Percentiles rank a stretch among this genome's conserved stretches.
Conservation (phyloP, 2,888 invertebrate genomes). For the Julus scanicus region DNA sequence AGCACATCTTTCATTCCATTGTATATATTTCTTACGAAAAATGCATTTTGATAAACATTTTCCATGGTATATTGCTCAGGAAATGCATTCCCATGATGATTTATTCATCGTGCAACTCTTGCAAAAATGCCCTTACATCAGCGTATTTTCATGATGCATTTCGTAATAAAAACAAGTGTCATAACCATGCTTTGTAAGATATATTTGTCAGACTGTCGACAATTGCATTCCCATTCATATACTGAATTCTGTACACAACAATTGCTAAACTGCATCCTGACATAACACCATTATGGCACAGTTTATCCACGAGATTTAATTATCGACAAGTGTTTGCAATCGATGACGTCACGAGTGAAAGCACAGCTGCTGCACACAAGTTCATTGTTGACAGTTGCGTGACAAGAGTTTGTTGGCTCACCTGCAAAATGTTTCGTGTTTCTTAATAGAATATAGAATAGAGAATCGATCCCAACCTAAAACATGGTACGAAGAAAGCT, state of each 20-base stretch:
- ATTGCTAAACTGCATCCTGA: not conserved
- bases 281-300: not conserved
- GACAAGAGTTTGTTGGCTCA: not conserved
- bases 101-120: no score
- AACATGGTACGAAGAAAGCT: not conserved
- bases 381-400: not conserved
- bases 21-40: no score
- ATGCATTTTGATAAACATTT: no score
- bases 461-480: not conserved
- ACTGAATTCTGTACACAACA: not conserved
- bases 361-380: not conserved
- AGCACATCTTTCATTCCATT: no score
- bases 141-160: no score
- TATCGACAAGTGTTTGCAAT: not conserved
- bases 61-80: no score
- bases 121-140: no score
- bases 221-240: no score
- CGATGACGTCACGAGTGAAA: not conserved
- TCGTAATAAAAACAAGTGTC: no score
- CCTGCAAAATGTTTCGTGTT: not conserved
- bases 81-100: no score
- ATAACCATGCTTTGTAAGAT: no score
- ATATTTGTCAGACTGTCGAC: no score
- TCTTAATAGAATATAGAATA: not conserved
- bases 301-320: not conserved